Conservation (phyloP, 2,113 vertebrate species). For the Sylvilagus bachmani region DNA sequence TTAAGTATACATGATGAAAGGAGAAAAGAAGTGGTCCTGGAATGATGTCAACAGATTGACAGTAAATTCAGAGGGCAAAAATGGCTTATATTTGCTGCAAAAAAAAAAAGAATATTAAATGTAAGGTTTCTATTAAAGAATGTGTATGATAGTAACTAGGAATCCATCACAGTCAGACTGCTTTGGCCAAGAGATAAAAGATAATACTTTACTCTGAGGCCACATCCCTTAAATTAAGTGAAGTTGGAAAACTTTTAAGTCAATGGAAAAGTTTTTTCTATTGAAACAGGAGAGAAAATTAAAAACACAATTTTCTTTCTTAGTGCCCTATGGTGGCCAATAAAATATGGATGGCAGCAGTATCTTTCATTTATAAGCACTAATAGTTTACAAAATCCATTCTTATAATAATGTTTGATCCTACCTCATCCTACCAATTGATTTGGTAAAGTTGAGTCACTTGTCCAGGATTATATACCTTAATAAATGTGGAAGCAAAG, state of each 20-base stretch:
- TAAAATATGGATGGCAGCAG: constrained; percentile 27
- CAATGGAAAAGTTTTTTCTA: neutral
- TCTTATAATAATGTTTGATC: constrained; percentile 27
- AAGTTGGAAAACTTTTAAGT: neutral
- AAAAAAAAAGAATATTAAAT: neutral
- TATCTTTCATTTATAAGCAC: neutral
- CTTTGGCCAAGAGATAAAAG: neutral
- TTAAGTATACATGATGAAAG: neutral
- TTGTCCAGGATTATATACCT: neutral
- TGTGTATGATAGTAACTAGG: neutral
- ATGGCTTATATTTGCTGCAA: neutral
- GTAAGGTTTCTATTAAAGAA: constrained; percentile 36
- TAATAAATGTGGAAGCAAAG: constrained; percentile 19
- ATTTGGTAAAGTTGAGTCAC: constrained; percentile 19
- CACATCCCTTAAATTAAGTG: neutral
- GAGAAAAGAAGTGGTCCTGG: neutral
- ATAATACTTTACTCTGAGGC: neutral
- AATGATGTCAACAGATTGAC: constrained; percentile 6
- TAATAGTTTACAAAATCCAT: constrained; percentile 21
- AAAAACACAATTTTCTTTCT: constrained; percentile 35
- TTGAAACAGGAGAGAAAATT: constrained; percentile 52
- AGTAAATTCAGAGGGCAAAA: neutral
- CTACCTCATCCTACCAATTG: constrained; percentile 33
- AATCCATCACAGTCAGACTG: neutral
- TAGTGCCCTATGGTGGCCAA: neutral